Base-by-base conservation (phyloP, 2,797 vertebrate species). In the Sebastes glaucus region DNA sequence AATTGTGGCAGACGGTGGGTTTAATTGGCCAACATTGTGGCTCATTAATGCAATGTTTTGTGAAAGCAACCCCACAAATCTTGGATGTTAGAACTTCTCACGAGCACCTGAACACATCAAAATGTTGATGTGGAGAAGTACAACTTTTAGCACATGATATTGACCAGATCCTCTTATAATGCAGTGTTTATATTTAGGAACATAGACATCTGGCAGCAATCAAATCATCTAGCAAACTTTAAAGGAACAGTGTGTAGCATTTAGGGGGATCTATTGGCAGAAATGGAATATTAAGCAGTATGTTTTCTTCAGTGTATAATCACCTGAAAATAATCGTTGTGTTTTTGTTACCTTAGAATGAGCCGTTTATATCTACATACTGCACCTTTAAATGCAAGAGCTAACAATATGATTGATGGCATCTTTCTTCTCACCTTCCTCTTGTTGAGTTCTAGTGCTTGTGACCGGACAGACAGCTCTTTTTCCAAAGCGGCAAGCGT, bases 361-460 rank as follows among this genome's bases (percentile, higher is more conserved):
- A 42, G 38, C 14, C 38, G 14, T 42, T 42, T 42, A 7, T 42
- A 42, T 42, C 38, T 42, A 42, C 14, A 42, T 42, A 42, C 38
- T 2, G 38, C 16, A 14, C 38, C 42, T 46, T 46, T 46, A 35
- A 55, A 30, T 16, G 14, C 55, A 33, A 22, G 13, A 66, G 60
- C 6, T 14, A 27, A 67, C 28, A 64, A 22, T 8, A 33, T 68
- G 71, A 80, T 11, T 33, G 62, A 74, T 42, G 23, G 27, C 2
- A 7, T 55, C 27, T 71, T 27, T 77, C 30, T 11, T 42, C 89
- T 95, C 89, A 97, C 97, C 97, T 98, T 98, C 84, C 97, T 96
- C 93, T 98, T 99, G 92, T 98, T 97, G 78, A 98, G 96, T 66
- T 99, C 98, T 60, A 98, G 92, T 1, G 96, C 96, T 88, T 99